Evolutionary conservation across 1,140 invertebrate genomes (phyloP).

Genomic region (Dolichoris vasculosae): DNA sequence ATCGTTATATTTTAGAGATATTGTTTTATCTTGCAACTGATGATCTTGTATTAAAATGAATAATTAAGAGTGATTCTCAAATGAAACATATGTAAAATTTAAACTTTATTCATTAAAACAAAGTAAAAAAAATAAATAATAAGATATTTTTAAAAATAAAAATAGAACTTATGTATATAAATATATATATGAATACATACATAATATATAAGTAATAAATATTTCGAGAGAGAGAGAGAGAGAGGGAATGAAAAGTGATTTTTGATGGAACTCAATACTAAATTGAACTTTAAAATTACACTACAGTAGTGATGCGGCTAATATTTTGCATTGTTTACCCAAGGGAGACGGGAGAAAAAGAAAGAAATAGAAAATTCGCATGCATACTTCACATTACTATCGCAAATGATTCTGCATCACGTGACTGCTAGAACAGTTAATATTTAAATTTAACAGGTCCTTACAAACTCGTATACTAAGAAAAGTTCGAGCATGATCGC

Average conservation of each 20-base stretch:
- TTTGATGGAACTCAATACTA: not conserved
- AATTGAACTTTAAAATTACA: conserved; percentile 29
- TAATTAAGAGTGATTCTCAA: no score
- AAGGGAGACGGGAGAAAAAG: not conserved
- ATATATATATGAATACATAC: no score
- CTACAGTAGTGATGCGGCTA: not conserved
- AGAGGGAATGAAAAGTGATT: conserved; percentile 12
- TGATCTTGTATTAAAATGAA: no score
- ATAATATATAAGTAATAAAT: no score
- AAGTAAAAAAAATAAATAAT: no score
- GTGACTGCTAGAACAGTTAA: conserved; percentile 28
- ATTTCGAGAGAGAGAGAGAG: no score
- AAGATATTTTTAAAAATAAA: no score
- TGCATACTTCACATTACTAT: conserved; percentile 3
- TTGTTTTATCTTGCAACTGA: no score
- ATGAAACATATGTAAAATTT: no score
- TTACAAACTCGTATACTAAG: not conserved
- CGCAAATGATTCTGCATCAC: conserved; percentile 13
- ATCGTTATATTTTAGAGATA: no score
- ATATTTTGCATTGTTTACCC: not conserved
- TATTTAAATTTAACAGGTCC: conserved; percentile 43
- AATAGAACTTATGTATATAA: no score
- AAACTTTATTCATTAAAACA: no score
- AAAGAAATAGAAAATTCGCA: not conserved
- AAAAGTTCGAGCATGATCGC: not conserved